A percentile compares a stretch with the other conserved stretches of the same genome.
Conservation (phyloP, 2,113 vertebrate species). For the Saimiri boliviensis region DNA sequence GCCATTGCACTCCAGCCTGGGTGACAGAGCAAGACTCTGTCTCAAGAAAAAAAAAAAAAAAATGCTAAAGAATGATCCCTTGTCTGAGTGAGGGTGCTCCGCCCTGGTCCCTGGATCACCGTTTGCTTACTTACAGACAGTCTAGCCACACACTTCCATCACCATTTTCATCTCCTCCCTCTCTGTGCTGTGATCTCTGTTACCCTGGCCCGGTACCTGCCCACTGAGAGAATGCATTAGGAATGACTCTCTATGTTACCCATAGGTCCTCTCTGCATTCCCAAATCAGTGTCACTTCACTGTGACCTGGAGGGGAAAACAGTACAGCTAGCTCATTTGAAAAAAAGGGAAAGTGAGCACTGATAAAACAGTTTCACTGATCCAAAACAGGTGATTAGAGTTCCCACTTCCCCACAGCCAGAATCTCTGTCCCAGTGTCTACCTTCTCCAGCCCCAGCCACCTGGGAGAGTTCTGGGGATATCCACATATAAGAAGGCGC, state of each 20-base stretch:
- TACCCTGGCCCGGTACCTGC: too few relatives aligned
- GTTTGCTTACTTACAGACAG: too few relatives aligned
- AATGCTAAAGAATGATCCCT: not conserved
- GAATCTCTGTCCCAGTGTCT: not conserved
- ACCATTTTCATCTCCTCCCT: not conserved
- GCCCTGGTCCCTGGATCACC: not conserved
- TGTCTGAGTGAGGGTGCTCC: not conserved
- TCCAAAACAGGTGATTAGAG: not conserved
- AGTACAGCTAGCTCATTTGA: not conserved
- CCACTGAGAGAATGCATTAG: not conserved
- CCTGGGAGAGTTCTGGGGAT: not conserved
- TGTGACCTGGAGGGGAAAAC: not conserved
- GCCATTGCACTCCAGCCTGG: too few relatives aligned
- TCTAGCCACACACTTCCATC: not conserved
- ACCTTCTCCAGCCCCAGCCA: not conserved
- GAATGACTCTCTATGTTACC: too few relatives aligned
- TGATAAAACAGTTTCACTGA: not conserved
- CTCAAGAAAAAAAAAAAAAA: too few relatives aligned
- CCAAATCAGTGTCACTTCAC: not conserved
- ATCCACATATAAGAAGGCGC: not conserved
- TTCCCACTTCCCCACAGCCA: not conserved
- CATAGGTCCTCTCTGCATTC: not conserved
- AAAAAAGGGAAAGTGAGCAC: not conserved
- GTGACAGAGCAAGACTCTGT: too few relatives aligned
- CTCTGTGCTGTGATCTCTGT: not conserved